Evolutionary conservation across 2,797 vertebrate species (phyloP), one percentile per base, ranked within the genome.

Genomic region (Macropus fuliginosus): DNA sequence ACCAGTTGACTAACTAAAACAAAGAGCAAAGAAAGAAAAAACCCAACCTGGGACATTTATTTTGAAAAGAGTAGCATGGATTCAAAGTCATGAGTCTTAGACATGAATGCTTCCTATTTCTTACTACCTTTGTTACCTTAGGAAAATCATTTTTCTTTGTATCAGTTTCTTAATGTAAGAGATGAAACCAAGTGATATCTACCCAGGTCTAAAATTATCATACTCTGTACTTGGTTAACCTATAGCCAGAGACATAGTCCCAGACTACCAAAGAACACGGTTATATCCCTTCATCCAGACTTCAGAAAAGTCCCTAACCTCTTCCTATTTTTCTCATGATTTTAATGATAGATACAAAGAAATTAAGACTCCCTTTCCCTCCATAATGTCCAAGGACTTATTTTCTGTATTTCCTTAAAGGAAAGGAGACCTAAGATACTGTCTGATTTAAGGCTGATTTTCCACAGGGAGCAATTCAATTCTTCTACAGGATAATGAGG

Each of bases 341-440:
- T 55, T 93, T 57, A 90, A 27, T 74, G 93, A 92, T 89, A 89
- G 92, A 95, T 56, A 95, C 11, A 92, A 92, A 14, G 27, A 14
- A 57, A 34, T 92, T 59, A 94, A 56, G 4, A 46, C 91, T 94
- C 24, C 46, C 52, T 91, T 52, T 34, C 29, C 55, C 54, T 29
- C 24, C 90, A 56, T 87, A 54, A 94, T 50, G 90, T 11, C 93
- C 91, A 94, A 66, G 24, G 55, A n/a, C 13, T 55, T 74, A 93
- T 46, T 95, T 29, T 34, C 13, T 59, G 96, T 59, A 56, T 34
- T 87, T 54, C 40, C 59, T 89, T 29, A 14, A 4, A 21, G 40
- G 28, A 95, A 91, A 50, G 62, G 13, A 66, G 5, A 91, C 57
- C 27, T 8, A 28, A 74, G 21, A 90, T 9, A 18, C 8, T 54